Evolutionary conservation across 1,140 invertebrate species (phyloP).

Genomic region (Eulimnadia texana): DNA sequence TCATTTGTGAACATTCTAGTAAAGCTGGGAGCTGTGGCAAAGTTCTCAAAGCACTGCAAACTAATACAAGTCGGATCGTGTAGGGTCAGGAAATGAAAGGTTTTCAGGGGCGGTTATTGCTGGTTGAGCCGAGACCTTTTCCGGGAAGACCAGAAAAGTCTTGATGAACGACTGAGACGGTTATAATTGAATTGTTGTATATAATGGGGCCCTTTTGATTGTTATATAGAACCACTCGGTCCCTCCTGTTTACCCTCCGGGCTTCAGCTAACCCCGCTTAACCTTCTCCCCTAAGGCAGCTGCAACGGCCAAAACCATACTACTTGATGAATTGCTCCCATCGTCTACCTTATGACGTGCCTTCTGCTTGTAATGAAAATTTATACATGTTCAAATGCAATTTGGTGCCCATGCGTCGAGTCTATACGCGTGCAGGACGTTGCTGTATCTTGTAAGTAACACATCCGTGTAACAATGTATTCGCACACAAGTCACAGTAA

Average conservation of each 20-base stretch:
- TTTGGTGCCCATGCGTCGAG: neutral
- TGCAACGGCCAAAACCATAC: neutral
- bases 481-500: neutral
- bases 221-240: neutral
- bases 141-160: neutral
- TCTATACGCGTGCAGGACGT: neutral
- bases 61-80: no score
- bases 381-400: neutral
- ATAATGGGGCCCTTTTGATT: neutral
- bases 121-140: neutral
- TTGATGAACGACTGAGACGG: neutral
- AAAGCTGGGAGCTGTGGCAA: no score
- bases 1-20: no score
- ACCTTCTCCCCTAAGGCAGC: neutral
- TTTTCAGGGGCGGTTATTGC: neutral
- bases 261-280: neutral
- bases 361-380: neutral
- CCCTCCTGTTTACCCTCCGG: neutral
- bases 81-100: neutral
- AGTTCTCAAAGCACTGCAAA: no score
- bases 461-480: no score
- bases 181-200: neutral
- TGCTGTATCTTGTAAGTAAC: no score
- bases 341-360: neutral
- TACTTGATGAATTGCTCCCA: neutral